Percentiles rank a stretch among this genome's conserved stretches.
These are phyloP conservation scores for Sphaerolaimus hirsutus DNA, from an alignment of 2,888 invertebrate species.

Conservation along the genomic window DNA sequence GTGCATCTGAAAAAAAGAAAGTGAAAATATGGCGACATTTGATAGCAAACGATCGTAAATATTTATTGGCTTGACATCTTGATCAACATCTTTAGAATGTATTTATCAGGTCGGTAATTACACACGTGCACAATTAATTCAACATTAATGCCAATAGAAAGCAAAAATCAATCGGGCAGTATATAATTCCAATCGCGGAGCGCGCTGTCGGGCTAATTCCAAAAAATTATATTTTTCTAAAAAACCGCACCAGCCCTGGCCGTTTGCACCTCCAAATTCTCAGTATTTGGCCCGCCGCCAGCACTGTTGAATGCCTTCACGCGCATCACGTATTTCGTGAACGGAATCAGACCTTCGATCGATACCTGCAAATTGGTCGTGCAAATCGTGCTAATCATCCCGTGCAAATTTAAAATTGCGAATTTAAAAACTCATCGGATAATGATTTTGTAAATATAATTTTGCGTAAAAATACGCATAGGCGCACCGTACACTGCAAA, in stretches of 20 bases:
- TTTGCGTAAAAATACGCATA: too few species aligned
- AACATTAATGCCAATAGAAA: too few species aligned
- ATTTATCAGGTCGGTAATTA: too few species aligned
- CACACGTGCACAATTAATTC: too few species aligned
- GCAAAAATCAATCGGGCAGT: too few species aligned
- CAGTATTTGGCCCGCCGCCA: slow-evolving; percentile 24
- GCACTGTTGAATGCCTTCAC: slow-evolving; percentile 23
- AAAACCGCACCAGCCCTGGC: slow-evolving; percentile 3
- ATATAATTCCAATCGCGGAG: not conserved
- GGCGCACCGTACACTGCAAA: too few species aligned
- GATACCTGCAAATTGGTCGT: slow-evolving; percentile 10
- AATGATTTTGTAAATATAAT: too few species aligned
- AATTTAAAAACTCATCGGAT: not conserved
- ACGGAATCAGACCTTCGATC: slow-evolving; percentile 23
- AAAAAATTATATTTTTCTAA: not conserved
- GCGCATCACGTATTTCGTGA: slow-evolving; percentile 23
- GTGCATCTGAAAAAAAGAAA: slow-evolving; percentile 16
- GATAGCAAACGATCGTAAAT: too few species aligned
- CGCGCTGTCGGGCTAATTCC: not conserved
- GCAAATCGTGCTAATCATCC: not conserved
- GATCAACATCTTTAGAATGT: too few species aligned
- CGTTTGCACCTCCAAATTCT: slow-evolving; percentile 24
- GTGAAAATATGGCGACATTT: too few species aligned
- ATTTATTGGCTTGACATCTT: too few species aligned
- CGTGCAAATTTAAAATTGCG: not conserved